Conservation (phyloP, 2,113 vertebrate genomes). For the Porphyrio hochstetteri region DNA sequence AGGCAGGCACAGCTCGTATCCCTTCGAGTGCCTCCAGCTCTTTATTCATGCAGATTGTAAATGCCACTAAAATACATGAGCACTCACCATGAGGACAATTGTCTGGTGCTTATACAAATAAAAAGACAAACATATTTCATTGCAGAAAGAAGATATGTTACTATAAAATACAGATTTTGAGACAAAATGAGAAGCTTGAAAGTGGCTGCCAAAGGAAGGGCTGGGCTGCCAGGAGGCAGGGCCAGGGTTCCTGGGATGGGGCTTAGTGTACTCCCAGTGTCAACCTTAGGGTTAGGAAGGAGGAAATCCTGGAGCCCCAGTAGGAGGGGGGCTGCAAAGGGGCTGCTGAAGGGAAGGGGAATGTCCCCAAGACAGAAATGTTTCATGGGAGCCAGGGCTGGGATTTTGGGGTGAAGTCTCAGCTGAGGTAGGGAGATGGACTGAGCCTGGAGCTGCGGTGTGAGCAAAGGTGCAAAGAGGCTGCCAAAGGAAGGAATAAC, state of each 20-base stretch:
- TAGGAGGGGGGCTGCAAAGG: neutral
- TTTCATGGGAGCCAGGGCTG: neutral
- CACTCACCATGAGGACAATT: neutral
- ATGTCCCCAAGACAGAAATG: neutral
- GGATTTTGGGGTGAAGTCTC: neutral
- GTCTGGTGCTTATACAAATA: neutral
- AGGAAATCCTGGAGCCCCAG: neutral
- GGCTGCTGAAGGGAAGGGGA: neutral
- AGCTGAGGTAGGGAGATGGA: neutral
- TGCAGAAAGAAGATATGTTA: neutral
- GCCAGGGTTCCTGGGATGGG: neutral
- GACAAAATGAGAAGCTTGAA: neutral
- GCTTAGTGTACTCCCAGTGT: neutral
- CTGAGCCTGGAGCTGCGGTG: neutral
- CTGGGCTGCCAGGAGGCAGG: neutral
- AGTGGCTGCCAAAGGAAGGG: neutral
- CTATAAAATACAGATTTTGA: neutral
- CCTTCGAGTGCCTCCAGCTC: constrained; percentile 1
- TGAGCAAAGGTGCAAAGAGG: neutral
- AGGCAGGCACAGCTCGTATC: neutral
- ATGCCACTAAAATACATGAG: constrained; percentile 16
- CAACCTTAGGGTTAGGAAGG: neutral
- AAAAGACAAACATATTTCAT: neutral
- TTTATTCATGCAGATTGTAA: constrained; percentile 37
- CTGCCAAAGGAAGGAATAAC: neutral